Evolutionary conservation across 2,888 invertebrate genomes (phyloP), one percentile per base, ranked within the genome.

Genomic region (Abrostola tripartita): DNA sequence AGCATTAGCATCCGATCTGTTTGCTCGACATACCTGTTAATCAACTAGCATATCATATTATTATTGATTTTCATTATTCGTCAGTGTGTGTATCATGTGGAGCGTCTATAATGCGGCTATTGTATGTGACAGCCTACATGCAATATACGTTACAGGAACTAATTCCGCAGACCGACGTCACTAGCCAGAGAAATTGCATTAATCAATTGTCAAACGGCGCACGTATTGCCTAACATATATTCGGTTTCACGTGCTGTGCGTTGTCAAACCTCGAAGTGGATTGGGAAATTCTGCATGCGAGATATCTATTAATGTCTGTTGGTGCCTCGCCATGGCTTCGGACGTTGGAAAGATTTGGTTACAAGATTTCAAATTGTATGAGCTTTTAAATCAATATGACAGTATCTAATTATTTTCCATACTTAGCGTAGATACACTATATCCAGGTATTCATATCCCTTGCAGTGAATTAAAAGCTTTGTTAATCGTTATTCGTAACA

Each of bases 171-270:
- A n/a, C 75, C 69, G 78, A 74, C 82, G 92, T 90, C 92, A 85
- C 69, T 66, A 73, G 81, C 79, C 76, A 78, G 88, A 87, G 89
- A 86, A 87, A 92, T 93, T 92, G 93, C 90, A 93, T 93, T 93
- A 93, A 92, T 93, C 92, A 91, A 91, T 92, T 92, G 92, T 92
- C 92, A 89, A 87, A 88, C 86, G 74, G 68, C 68, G 68, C 80
- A 81, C 82, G 84, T 85, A 87, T 86, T 84, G 83, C 84, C 78
- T 84, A 79, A 85, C 81, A 64, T 63, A 63, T 84, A 81, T 88
- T 82, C 73, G 77, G 82, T 88, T 84, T 81, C 85, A 81, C 75
- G 63, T 74, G 71, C 52, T 82, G 78, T 79, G 65, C 71, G 68
- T 57, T 82, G 82, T 86, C 85, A 84, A 81, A 85, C 82, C 78